These are phyloP conservation scores for Leptodactylus fuscus DNA, from an alignment of 2,113 vertebrate species.

Conservation along the genomic window DNA sequence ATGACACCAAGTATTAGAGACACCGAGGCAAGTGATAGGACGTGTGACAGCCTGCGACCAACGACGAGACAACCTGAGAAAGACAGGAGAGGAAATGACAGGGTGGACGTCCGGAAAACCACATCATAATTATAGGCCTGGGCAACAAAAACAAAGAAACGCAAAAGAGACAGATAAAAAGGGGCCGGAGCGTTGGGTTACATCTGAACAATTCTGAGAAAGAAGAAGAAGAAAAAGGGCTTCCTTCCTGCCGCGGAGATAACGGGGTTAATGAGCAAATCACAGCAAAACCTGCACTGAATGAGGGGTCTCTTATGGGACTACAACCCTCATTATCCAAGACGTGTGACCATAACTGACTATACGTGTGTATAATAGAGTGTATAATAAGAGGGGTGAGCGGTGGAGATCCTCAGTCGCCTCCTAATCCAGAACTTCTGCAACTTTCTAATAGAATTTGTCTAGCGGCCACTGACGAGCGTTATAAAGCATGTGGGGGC, in stretches of 20 bases:
- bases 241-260: conserved; percentile 48
- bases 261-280: conserved; percentile 21
- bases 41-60: not conserved
- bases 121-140: conserved; percentile 53
- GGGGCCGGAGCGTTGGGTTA: not conserved
- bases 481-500: too few species aligned
- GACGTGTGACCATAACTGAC: not conserved
- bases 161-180: conserved; percentile 48
- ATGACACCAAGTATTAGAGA: not conserved
- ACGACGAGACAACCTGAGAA: not conserved
- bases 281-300: not conserved
- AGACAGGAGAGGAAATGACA: conserved; percentile 33
- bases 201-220: conserved; percentile 43
- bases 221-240: conserved; percentile 23
- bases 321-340: not conserved
- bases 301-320: not conserved
- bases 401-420: too few species aligned
- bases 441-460: too few species aligned
- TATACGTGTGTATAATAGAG: too few species aligned
- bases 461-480: too few species aligned
- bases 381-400: too few species aligned
- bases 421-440: too few species aligned
- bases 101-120: conserved; percentile 52
- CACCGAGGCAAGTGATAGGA: not conserved
- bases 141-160: conserved; percentile 38